These are phyloP conservation scores for Hoplodrina ambigua DNA, from an alignment of 2,888 invertebrate genomes.

Conservation along the genomic window DNA sequence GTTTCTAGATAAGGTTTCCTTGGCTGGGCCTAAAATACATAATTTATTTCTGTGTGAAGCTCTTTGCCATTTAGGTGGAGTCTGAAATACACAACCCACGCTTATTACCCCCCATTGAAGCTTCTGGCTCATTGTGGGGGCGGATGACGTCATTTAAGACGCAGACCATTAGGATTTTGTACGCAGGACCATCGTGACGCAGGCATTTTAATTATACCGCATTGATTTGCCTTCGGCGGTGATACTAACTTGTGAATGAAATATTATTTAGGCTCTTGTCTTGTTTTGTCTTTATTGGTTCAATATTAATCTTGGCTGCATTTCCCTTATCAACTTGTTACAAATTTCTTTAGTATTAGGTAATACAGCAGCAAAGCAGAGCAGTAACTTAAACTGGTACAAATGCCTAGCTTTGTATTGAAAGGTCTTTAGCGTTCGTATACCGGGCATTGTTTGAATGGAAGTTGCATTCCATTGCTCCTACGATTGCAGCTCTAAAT, in stretches of 20 bases:
- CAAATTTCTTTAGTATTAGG: conserved; percentile 3
- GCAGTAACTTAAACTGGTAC: conserved; percentile 25
- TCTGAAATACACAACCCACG: conserved; percentile 63
- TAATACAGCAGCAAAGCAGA: too few relatives aligned
- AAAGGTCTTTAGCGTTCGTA: conserved; percentile 63
- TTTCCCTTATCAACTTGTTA: not conserved
- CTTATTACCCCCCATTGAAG: conserved; percentile 60
- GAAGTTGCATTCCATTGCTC: conserved; percentile 71
- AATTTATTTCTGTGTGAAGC: conserved; percentile 42
- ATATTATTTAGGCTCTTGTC: conserved; percentile 5
- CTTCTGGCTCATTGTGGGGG: conserved; percentile 64
- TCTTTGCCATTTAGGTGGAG: conserved; percentile 49
- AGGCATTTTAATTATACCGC: conserved; percentile 56
- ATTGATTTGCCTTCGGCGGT: conserved; percentile 20
- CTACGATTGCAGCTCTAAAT: conserved; percentile 71
- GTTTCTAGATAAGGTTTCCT: conserved; percentile 5
- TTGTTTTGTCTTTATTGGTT: not conserved
- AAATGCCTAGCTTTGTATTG: conserved; percentile 52
- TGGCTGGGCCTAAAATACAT: conserved; percentile 2
- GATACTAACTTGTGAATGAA: conserved; percentile 10
- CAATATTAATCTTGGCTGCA: not conserved
- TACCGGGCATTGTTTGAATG: conserved; percentile 70
- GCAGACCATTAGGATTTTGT: conserved; percentile 63
- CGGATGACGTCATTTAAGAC: conserved; percentile 72
- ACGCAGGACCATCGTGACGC: conserved; percentile 53